Evolutionary conservation across 2,113 vertebrate genomes (phyloP), one percentile per base, ranked within the genome.

Genomic region (Cyanoderma ruficeps): DNA sequence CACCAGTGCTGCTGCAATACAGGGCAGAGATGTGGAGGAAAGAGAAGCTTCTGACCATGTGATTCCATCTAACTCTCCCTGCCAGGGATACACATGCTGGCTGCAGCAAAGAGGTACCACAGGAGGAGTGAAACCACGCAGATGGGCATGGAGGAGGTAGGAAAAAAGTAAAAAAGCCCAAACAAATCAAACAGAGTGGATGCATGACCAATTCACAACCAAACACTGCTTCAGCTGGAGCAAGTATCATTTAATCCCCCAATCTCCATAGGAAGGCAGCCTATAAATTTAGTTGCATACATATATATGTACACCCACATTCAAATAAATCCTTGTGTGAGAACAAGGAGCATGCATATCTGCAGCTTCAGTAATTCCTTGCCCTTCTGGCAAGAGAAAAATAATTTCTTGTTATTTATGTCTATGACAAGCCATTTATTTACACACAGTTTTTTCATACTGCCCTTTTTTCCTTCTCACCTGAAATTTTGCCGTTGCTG

Each of bases 351-450:
- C 44, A 33, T 30, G 25, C 57, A 39, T 87, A 87, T 78, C 71
- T 83, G 69, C 74, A 91, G 85, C 72, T 91, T 70, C 85, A 81
- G 60, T 81, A 83, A 72, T 44, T 94, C 68, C 60, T 72, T 17
- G 2, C 69, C 25, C 60, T 80, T 41, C 47, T 69, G 41, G 75
- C 22, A 41, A 90, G 56, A 68, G 59, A 81, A 87, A 24, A 95
- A 65, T 60, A 83, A 74, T 76, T 94, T 91, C 35, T 83, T 64
- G 57, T 53, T 94, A 76, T 79, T 86, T 94, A 15, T 84, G 18
- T 25, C 27, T 69, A 31, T n/a, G 74, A 65, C 56, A 93, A 87
- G 52, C 15, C 60, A 93, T 84, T 94, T 89, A 91, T 89, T 95
- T 77, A 39, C 24, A 63, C 10, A 8, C 4, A 50, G 4, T 57